phyloP scores from a whole-genome alignment of 2,113 vertebrate genomes.

The Psittacus erithacus region DNA sequence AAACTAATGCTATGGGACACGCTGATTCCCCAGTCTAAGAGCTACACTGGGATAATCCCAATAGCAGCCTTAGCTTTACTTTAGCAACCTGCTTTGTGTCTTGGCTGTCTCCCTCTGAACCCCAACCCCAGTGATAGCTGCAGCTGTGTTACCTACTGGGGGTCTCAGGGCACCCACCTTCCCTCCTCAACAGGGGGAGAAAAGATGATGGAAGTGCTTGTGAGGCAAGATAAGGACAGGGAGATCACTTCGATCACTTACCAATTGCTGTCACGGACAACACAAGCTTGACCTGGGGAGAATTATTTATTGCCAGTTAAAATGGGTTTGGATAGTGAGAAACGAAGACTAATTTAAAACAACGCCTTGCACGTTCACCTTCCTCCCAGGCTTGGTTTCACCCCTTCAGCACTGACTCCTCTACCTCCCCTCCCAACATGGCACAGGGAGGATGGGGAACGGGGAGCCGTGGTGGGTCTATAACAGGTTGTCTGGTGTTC shows the following conservation, averaged over 20 bases:
- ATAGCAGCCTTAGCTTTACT: neutral
- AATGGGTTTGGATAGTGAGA: neutral
- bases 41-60: neutral
- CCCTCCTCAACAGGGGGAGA: neutral
- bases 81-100: neutral
- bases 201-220: neutral
- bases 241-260: neutral
- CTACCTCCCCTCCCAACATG: neutral
- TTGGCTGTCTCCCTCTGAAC: neutral
- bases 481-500: neutral
- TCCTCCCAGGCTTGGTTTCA: neutral
- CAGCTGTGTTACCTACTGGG: neutral
- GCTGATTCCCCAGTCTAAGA: rapidly evolving
- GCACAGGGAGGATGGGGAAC: neutral
- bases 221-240: neutral
- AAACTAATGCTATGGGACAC: neutral
- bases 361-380: neutral
- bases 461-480: neutral
- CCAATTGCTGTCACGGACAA: rapidly evolving
- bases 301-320: neutral
- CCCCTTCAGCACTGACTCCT: neutral
- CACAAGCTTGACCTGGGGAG: neutral
- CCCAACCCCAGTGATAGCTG: neutral
- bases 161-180: neutral
- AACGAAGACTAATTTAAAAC: neutral